Evolutionary conservation across 2,888 invertebrate genomes (phyloP).

Genomic region (Lamellibrachia satsuma): DNA sequence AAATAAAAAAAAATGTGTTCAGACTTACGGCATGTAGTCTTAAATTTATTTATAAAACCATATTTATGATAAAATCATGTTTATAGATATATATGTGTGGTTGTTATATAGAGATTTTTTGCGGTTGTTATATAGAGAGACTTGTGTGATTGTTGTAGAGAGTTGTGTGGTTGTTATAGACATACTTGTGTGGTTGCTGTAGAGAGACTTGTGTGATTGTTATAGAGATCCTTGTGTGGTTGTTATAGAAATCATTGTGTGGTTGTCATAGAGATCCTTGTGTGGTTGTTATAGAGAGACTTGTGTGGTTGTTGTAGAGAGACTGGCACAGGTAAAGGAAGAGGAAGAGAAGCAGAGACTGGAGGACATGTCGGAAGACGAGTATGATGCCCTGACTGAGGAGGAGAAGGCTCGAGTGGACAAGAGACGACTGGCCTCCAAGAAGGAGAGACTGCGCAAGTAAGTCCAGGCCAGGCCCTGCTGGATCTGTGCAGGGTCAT

Average conservation of each 20-base stretch:
- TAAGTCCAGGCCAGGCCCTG: slow-evolving; percentile 34
- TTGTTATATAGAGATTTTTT: too few species aligned
- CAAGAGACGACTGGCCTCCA: slow-evolving; percentile 60
- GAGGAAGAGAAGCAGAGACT: slow-evolving; percentile 51
- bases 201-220: not conserved
- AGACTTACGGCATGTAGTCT: too few species aligned
- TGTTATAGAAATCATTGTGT: not conserved
- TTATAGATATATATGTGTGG: too few species aligned
- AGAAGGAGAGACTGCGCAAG: slow-evolving; percentile 62
- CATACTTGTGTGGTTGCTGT: not conserved
- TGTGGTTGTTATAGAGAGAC: not conserved
- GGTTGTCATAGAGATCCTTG: not conserved
- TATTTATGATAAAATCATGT: too few species aligned
- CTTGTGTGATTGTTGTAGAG: not conserved
- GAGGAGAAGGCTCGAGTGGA: slow-evolving; percentile 60
- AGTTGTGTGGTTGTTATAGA: not conserved
- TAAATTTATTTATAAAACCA: too few species aligned
- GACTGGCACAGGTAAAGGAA: not conserved
- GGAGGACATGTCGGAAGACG: slow-evolving; percentile 66
- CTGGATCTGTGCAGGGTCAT: too few species aligned
- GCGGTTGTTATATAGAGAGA: too few species aligned
- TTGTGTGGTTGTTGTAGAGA: not conserved
- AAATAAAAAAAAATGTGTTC: too few species aligned
- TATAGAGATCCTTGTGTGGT: not conserved
- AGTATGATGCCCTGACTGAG: slow-evolving; percentile 64